phyloP scores from a whole-genome alignment of 2,888 invertebrate species.

The Ennomos fuscantarius region DNA sequence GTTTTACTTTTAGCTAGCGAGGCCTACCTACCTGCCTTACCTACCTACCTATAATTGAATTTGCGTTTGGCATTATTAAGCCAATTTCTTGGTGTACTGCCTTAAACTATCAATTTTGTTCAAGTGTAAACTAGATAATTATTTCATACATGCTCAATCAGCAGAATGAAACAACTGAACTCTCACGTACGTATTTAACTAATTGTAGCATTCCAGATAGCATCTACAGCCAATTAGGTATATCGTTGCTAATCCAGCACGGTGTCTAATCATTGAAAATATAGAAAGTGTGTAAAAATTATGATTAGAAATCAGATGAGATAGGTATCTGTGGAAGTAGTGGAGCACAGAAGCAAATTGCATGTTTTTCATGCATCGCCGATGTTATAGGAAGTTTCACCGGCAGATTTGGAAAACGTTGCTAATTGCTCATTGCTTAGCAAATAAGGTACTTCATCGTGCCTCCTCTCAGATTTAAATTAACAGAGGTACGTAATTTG shows the following conservation, averaged over 20 bases:
- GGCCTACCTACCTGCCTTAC: too few relatives aligned
- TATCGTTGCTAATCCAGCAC: conserved; percentile 3
- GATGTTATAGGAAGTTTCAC: conserved; percentile 51
- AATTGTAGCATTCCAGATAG: conserved; percentile 6
- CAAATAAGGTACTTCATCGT: conserved; percentile 4
- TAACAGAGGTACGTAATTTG: too few relatives aligned
- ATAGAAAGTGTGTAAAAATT: conserved; percentile 34
- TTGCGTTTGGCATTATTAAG: too few relatives aligned
- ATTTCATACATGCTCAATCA: too few relatives aligned
- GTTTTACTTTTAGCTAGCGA: too few relatives aligned
- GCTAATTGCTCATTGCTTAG: conserved; percentile 48
- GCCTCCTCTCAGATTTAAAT: too few relatives aligned
- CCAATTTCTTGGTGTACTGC: too few relatives aligned
- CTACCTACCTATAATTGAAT: too few relatives aligned
- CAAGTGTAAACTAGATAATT: too few relatives aligned
- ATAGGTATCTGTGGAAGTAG: conserved; percentile 38
- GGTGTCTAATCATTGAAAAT: conserved; percentile 14
- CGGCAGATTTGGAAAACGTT: conserved; percentile 58
- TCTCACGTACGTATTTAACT: neutral
- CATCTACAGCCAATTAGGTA: conserved; percentile 15
- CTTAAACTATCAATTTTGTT: too few relatives aligned
- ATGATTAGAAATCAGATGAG: conserved; percentile 31
- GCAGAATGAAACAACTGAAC: neutral
- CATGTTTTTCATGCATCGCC: conserved; percentile 58
- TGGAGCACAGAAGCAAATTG: conserved; percentile 47